phyloP scores from a whole-genome alignment of 2,113 vertebrate species.

The Saccopteryx bilineata region DNA sequence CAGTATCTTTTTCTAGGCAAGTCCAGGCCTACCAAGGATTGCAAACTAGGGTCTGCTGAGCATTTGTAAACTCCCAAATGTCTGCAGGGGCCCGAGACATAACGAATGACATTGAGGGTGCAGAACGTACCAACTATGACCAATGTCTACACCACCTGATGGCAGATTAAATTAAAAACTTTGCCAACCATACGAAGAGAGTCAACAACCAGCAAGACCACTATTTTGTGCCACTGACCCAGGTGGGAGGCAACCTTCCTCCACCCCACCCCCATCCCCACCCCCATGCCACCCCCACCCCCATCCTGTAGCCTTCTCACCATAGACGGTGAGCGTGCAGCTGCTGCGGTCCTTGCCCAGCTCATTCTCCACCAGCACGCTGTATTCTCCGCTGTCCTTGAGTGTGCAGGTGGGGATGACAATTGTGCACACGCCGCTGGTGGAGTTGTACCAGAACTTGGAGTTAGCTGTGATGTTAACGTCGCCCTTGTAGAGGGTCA shows the following conservation, averaged over 20 bases:
- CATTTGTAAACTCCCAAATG: not conserved
- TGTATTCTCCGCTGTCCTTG: constrained; percentile 83
- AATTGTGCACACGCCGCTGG: constrained; percentile 82
- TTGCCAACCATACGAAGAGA: not conserved
- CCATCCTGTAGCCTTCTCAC: not conserved
- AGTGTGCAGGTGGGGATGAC: constrained; percentile 82
- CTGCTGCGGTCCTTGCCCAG: constrained; percentile 83
- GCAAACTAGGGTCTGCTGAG: not conserved
- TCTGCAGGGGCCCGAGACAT: not conserved
- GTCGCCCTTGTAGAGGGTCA: constrained; percentile 81
- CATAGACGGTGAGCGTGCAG: constrained; percentile 82
- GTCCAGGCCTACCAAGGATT: not conserved
- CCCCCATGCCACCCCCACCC: not conserved
- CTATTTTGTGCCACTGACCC: not conserved
- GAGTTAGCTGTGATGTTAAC: constrained; percentile 80
- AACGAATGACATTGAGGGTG: not conserved
- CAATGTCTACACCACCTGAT: not conserved
- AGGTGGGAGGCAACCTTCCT: rapidly evolving
- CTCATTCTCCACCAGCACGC: constrained; percentile 84
- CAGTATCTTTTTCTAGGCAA: not conserved
- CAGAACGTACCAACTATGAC: not conserved
- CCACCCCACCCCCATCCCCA: no score
- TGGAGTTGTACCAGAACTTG: constrained; percentile 84
- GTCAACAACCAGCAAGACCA: not conserved
- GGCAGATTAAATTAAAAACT: not conserved